A percentile compares a stretch with the other conserved stretches of the same genome.
phyloP scores from a whole-genome alignment of 92 coral and sea anemone species.

The Porites divaricata region DNA sequence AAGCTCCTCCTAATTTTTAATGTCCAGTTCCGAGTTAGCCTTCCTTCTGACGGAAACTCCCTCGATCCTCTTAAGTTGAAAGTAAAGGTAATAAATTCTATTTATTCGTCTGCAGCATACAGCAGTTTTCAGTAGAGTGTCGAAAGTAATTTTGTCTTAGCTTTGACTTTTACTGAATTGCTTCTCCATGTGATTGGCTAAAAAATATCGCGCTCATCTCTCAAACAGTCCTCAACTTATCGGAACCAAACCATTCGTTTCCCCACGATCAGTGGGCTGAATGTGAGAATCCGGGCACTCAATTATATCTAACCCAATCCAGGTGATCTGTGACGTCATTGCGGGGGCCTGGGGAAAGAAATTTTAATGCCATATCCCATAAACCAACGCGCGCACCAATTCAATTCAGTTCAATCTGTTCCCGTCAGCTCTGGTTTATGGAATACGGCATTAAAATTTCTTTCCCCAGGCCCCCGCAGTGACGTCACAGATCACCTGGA shows the following conservation, averaged over 20 bases:
- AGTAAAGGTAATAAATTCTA: background rate
- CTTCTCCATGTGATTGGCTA: background rate
- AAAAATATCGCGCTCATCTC: background rate
- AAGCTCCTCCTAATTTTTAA: background rate
- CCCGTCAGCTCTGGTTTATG: too few relatives aligned
- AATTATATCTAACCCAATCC: too few relatives aligned
- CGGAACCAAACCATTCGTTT: background rate
- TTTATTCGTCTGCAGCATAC: too few relatives aligned
- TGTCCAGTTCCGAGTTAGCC: background rate
- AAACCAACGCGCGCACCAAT: too few relatives aligned
- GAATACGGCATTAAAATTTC: too few relatives aligned
- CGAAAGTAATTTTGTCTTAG: background rate
- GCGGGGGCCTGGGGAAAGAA: too few relatives aligned
- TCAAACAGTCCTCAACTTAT: background rate
- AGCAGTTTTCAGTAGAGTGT: background rate
- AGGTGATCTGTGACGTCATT: too few relatives aligned
- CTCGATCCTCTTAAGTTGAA: constrained; percentile 7
- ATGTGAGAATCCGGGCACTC: too few relatives aligned
- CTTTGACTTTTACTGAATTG: background rate
- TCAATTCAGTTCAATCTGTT: too few relatives aligned
- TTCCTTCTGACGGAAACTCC: constrained; percentile 2
- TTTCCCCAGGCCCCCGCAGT: too few relatives aligned
- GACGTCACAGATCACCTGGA: too few relatives aligned
- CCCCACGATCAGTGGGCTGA: background rate
- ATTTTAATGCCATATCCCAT: too few relatives aligned